Percentiles rank a stretch among this genome's conserved stretches.
phyloP scores from a whole-genome alignment of 2,888 invertebrate species.

The Nephrotoma guestfalica region DNA sequence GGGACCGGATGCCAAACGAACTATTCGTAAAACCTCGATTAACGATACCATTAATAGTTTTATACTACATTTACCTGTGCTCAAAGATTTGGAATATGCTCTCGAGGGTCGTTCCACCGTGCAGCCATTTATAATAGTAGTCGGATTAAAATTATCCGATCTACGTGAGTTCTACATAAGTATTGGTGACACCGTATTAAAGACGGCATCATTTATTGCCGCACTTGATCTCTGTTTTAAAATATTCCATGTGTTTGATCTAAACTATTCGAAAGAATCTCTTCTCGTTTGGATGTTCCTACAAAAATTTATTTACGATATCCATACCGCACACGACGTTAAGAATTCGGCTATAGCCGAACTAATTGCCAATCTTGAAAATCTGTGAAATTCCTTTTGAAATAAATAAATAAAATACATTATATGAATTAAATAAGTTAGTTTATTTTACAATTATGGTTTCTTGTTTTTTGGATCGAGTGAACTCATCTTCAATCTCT shows the following conservation, averaged over 20 bases:
- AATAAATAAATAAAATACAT: background rate
- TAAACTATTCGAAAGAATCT: background rate
- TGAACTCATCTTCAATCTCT: constrained; percentile 45
- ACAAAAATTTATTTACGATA: background rate
- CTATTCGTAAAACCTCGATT: background rate
- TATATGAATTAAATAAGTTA: background rate
- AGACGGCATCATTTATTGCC: background rate
- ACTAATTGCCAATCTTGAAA: background rate
- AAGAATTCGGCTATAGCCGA: background rate
- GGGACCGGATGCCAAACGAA: background rate
- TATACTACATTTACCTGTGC: background rate
- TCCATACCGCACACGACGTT: background rate
- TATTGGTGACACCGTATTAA: background rate
- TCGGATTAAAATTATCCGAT: background rate
- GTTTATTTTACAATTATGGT: background rate
- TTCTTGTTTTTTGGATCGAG: background rate
- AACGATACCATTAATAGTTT: background rate
- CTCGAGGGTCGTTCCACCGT: background rate
- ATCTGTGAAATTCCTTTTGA: background rate
- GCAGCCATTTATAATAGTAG: background rate
- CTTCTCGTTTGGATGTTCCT: background rate
- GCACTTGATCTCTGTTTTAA: background rate
- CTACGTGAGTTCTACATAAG: background rate
- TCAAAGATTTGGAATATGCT: background rate
- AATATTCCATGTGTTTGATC: background rate